A percentile compares a stretch with the other conserved stretches of the same genome.
phyloP scores from a whole-genome alignment of 2,797 vertebrate species.

The Cirrhinus mrigala region DNA sequence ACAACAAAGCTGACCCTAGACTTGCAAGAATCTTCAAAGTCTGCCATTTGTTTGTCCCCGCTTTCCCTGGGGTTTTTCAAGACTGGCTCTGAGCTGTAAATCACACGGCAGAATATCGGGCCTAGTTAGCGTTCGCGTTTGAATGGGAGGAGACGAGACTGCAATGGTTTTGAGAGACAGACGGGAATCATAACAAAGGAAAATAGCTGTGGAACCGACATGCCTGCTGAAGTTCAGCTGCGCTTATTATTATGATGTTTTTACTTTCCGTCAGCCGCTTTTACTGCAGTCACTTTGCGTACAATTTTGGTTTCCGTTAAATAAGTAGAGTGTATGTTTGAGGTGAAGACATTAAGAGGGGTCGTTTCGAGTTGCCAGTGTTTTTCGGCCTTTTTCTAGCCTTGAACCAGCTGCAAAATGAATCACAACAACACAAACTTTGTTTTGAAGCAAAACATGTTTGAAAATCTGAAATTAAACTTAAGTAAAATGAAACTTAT shows the following conservation, averaged over 20 bases:
- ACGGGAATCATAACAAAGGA: conserved; percentile 50
- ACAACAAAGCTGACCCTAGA: conserved; percentile 51
- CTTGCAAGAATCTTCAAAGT: conserved; percentile 46
- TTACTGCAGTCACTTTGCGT: background rate
- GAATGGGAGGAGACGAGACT: conserved; percentile 40
- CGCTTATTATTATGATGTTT: background rate
- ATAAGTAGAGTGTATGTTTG: background rate
- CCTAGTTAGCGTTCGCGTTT: conserved; percentile 47
- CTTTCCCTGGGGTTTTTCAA: conserved; percentile 38
- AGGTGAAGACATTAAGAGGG: background rate
- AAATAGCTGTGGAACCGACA: conserved; percentile 30
- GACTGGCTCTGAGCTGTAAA: conserved; percentile 43
- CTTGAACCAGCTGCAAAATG: background rate
- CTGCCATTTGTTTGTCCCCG: conserved; percentile 56
- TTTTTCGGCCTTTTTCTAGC: background rate
- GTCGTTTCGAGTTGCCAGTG: background rate
- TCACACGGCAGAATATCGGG: conserved; percentile 45
- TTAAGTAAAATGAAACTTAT: background rate
- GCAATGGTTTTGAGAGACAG: conserved; percentile 39
- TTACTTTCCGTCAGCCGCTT: background rate
- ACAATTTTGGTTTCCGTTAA: conserved; percentile 26
- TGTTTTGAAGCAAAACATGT: background rate
- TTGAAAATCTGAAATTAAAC: no score
- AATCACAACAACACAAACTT: background rate
- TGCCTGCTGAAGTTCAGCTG: conserved; percentile 11